Conservation (phyloP, 1,140 invertebrate species). For the Drosophila chauvacae region DNA sequence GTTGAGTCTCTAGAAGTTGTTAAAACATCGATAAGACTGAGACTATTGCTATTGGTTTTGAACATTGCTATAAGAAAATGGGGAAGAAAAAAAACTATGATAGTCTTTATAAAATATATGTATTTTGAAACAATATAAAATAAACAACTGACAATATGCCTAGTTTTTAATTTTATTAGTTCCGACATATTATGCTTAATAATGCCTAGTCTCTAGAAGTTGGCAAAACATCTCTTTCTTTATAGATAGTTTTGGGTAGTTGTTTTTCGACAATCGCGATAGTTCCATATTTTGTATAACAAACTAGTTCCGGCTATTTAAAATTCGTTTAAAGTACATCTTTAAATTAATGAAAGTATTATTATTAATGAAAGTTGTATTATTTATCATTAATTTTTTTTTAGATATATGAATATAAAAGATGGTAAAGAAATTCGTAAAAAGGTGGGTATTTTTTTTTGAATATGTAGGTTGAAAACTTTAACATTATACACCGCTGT, state of each 20-base stretch:
- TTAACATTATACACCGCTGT: no score
- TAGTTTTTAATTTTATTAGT: no score
- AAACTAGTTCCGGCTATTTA: not conserved
- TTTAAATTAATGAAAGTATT: not conserved
- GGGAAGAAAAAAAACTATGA: no score
- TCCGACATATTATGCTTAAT: no score
- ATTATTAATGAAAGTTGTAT: no score
- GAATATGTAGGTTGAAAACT: no score
- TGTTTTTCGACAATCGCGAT: not conserved
- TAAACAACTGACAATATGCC: rapidly evolving
- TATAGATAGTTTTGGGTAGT: not conserved
- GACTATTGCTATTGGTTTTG: not conserved
- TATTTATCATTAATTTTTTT: no score
- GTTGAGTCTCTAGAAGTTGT: not conserved
- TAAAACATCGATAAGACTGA: not conserved
- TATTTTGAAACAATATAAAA: not conserved
- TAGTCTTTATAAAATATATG: no score
- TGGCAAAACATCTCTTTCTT: not conserved
- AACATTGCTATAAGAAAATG: not conserved
- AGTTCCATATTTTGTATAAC: not conserved
- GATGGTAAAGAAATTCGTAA: no score
- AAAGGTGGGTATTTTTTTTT: no score
- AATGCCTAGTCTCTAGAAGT: no score
- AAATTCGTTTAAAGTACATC: not conserved
- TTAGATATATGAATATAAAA: no score